phyloP scores from a whole-genome alignment of 2,888 invertebrate genomes.

The Lasiommata megera region DNA sequence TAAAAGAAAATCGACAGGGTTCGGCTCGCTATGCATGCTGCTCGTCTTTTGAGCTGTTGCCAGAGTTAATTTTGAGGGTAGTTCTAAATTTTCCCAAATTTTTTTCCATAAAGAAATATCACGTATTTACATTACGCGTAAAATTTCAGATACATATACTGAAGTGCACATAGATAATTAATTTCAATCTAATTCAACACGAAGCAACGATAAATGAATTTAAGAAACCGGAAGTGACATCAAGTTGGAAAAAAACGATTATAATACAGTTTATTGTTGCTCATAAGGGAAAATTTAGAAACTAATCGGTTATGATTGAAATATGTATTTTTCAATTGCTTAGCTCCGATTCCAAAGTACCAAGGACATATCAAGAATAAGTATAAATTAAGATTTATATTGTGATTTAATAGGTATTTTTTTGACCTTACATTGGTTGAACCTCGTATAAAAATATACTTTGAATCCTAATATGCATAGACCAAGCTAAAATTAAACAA shows the following conservation, averaged over 20 bases:
- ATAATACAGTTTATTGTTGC: too few species aligned
- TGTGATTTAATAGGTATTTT: too few species aligned
- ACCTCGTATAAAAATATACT: neutral
- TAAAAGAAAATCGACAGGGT: constrained; percentile 21
- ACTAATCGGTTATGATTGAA: constrained; percentile 23
- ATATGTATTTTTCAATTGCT: neutral
- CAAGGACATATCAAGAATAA: neutral
- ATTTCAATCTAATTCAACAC: too few species aligned
- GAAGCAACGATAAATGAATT: neutral
- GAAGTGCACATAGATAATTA: too few species aligned
- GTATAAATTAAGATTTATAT: too few species aligned
- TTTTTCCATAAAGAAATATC: too few species aligned
- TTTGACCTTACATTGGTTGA: neutral
- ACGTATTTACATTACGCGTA: too few species aligned
- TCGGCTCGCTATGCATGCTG: constrained; percentile 38
- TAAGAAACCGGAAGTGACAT: neutral
- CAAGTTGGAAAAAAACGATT: neutral
- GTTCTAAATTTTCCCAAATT: constrained; percentile 37
- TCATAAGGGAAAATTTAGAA: constrained; percentile 21
- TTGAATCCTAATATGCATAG: neutral
- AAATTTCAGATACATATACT: too few species aligned
- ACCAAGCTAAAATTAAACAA: neutral
- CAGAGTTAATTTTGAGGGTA: constrained; percentile 30
- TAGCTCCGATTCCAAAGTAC: neutral
- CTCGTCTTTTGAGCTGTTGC: constrained; percentile 42